Base-by-base conservation (phyloP, 1,140 invertebrate species). In the Halesus radiatus region DNA sequence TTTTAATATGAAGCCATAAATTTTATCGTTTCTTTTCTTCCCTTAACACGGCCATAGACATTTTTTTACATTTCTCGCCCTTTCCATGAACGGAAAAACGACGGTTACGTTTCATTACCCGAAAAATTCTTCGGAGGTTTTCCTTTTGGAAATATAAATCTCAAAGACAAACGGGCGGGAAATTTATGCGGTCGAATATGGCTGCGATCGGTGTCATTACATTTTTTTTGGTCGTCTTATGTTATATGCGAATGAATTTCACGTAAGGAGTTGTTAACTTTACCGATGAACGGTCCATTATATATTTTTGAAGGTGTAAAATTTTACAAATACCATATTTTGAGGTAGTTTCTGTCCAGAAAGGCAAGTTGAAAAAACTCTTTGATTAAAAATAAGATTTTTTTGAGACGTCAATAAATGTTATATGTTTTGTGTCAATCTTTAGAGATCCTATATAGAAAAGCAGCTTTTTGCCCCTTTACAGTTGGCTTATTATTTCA, bases 1-100 rank as follows among this genome's bases (percentile, higher is more conserved):
- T 70, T 70, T 70, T 70, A 70, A 70, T 70, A 70, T 70, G 18
- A 45, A 45, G 66, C 37, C 37, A 70, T 70, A 70, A 70, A 70
- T 70, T 70, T 70, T 45, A 70, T 45, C 66, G 20, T 70, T 23
- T 45, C 37, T 37, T 70, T 70, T 70, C 66, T 20, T 70, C 37
- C 32, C 66, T 50, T 70, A 20, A 70, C 66, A 70, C 37, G 37
- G 29, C 45, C 15, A 70, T 70, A 70, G 29, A 45, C 3, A 70
- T 70, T 45, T 70, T 50, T 70, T 70, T 70, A 45, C 66, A 50
- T 37, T 70, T 50, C n/a, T 37, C 32, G 6, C 22, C 32, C 66
- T 32, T 18, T 13, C 66, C 3, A 18, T 50, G 37, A 70, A 45
- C 8, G 37, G 37, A 45, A 70, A 50, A 70, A 37, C 66, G 66